Evolutionary conservation across 2,888 invertebrate species (phyloP), one percentile per base, ranked within the genome.

Genomic region (Trichogramma evanescens): DNA sequence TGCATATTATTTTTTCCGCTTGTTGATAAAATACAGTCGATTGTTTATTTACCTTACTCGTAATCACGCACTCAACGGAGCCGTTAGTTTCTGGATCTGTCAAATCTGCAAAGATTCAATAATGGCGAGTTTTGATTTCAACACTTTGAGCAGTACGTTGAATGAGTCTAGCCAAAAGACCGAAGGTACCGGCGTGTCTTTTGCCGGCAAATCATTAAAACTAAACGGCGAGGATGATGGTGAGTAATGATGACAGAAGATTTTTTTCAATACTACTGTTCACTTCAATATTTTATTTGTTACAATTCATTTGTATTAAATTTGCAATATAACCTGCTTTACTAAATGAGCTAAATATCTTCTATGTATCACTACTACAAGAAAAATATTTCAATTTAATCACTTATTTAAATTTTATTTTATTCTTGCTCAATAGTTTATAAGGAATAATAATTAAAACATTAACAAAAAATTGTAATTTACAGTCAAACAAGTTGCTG

Each of bases 201-300:
- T 94, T 76, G 87, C 89, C 63, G 91, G 90, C 58, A 86, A 85
- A 79, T 87, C 87, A 0, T 77, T 91, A 55, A 92, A 92, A 79
- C 83, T 95, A 69, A 83, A 93, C 74, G 84, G 84, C 0, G 89
- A 85, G 56, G 82, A 85, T 61, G 90, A 94, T 81, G 94, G 93
- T 93, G 80, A 81, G 78, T 49, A 42, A 58, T 8, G 44, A 48
- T 40, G 40, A 51, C 41, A 44, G 43, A 42, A 39, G 26, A 2
- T 26, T 26, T 61, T 53, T 44, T 50, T 55, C 43, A 48, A 49
- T 39, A 38, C 13, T n/a, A n/a, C 2, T 56, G 50, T 13, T 52
- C 56, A 40, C 50, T 59, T 45, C 4, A 54, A 63, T 54, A 56
- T 60, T 66, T 13, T 61, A 72, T 74, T 48, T 40, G 49, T 46